Conservation (phyloP, 2,888 invertebrate genomes). For the Monoplex corrugatus region DNA sequence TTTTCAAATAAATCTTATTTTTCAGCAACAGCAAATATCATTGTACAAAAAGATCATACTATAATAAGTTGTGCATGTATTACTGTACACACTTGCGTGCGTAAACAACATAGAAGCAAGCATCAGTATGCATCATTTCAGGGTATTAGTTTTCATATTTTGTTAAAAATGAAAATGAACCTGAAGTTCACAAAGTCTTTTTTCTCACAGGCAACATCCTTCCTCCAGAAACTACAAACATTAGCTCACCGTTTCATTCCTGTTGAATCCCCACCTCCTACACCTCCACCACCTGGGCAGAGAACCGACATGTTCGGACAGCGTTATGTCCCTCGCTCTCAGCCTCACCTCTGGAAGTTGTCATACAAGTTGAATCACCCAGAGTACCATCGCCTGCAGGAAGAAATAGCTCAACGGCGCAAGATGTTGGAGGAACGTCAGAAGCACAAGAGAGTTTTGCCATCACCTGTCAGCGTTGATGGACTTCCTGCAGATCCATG, state of each 20-base stretch:
- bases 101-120: too few species aligned
- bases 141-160: background rate
- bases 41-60: too few species aligned
- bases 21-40: too few species aligned
- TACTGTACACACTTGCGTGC: too few species aligned
- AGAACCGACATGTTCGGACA: slow-evolving; percentile 77
- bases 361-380: slow-evolving; percentile 78
- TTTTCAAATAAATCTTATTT: too few species aligned
- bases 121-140: too few species aligned
- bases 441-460: slow-evolving; percentile 57
- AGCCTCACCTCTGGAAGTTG: slow-evolving; percentile 77
- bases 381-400: slow-evolving; percentile 72
- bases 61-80: too few species aligned
- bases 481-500: background rate
- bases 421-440: slow-evolving; percentile 60
- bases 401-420: slow-evolving; percentile 66
- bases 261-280: slow-evolving; percentile 68
- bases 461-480: slow-evolving; percentile 55
- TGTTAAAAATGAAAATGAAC: too few species aligned
- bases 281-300: slow-evolving; percentile 70
- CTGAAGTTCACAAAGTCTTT: too few species aligned
- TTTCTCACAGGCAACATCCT: slow-evolving; percentile 75
- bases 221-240: slow-evolving; percentile 79
- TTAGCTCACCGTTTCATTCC: slow-evolving; percentile 76
- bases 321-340: slow-evolving; percentile 69